Base-by-base conservation (phyloP, 2,113 vertebrate species). In the Trochalopteron elliotii region DNA sequence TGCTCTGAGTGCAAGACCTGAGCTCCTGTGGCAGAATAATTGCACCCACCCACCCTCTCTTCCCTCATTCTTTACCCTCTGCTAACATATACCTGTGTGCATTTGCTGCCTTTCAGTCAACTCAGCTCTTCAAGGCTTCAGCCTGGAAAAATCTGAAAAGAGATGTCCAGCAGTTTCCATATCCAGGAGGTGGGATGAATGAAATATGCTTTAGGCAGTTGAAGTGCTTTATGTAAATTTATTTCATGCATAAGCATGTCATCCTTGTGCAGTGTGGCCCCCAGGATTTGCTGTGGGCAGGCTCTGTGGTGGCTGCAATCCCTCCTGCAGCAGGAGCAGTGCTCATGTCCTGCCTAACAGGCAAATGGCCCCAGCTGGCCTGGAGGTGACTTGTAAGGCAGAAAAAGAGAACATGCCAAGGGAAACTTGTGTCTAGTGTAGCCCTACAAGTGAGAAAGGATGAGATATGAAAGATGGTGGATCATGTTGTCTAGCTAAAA, bases 31-130 rank as follows among this genome's bases (percentile, higher is more conserved):
- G 17, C 31, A 76, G 37, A 39, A 76, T 15, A 53, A 83, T 30
- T 20, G 15, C 22, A 60, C 15, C 9, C 28, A 39, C 8, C 11
- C 37, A 35, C 15, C 15, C 5, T 55, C 10, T 57, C 21, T 20
- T 81, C 64, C 56, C 12, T 65, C 0, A 0, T 19, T 61, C 49
- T 64, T 82, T 25, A 15, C 49, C 70, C 44, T 28, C 44, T 65
- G 11, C 12, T 56, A 27, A 22, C 0, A 0, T 15, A 5, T 12
- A 24, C 44, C 16, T 40, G 3, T 31, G 4, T 39, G 6, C 25
- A 5, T 12, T 68, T 79, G 14, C 17, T 1, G 1, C 39, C 33
- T 64, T 64, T 44, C 33, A 67, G 25, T 37, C 53, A 40, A 3
- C 24, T 61, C 30, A 5, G 25, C 9, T 40, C 44, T 72, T 82